Evolutionary conservation across 2,113 vertebrate genomes (phyloP), one percentile per base, ranked within the genome.

Genomic region (Plecturocebus donacophilus): DNA sequence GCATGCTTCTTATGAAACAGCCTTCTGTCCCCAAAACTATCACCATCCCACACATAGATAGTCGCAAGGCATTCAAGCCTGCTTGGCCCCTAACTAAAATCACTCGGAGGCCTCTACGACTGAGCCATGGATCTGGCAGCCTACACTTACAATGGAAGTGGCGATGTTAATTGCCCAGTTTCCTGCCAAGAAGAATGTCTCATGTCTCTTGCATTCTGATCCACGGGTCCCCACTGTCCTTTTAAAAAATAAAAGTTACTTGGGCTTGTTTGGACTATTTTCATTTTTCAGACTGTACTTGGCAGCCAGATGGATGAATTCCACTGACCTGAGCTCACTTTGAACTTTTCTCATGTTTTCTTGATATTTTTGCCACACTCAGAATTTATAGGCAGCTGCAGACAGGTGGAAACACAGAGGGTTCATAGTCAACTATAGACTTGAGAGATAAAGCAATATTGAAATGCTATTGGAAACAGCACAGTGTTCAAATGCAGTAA

Each of bases 281-380:
- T 95, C 94, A 95, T 88, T 97, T 32, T 97, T 95, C 87, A 97
- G 97, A 97, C 5, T 11, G 66, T 58, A 92, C 91, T 96, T 97
- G 95, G 70, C 93, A 97, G 96, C 95, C 79, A 86, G 64, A 86
- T n/a, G 40, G 68, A 84, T 76, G 76, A 1, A 38, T 96, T 97
- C 97, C 61, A 35, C 3, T 38, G 82, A 90, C 61, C 42, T 97
- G 97, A 98, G 93, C 85, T 90, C 95, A 96, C 58, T 90, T 80
- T 61, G 21, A 35, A 81, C 87, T 90, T 75, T 83, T 80, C 66
- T 76, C 54, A 70, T 91, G 49, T 97, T 97, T 97, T 98, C 96
- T 84, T 91, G 86, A 83, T 94, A 86, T 86, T 92, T 96, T 85
- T 80, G 52, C 86, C 85, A 79, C 0, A 1, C 58, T 97, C 5